Percentiles rank a stretch among this genome's conserved stretches.
Conservation (phyloP, 2,888 invertebrate genomes). For the Sceliomorpha sp. region DNA sequence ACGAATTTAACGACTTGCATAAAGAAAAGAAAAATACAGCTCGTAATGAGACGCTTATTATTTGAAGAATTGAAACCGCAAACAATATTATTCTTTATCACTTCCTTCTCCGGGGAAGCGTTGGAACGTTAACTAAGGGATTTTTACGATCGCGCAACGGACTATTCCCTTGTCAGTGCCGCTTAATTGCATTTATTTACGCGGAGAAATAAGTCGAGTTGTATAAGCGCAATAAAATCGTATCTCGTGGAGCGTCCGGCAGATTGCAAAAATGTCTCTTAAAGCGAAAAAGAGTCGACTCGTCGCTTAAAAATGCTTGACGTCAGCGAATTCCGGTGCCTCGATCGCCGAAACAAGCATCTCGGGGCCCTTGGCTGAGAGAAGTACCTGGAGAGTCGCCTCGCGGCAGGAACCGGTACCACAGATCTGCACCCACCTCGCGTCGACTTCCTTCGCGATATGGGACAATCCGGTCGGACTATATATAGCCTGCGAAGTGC, state of each 20-base stretch:
- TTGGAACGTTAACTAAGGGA: background rate
- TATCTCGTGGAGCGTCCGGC: background rate
- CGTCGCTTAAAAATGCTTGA: conserved; percentile 10
- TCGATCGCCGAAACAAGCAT: conserved; percentile 4
- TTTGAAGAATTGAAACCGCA: background rate
- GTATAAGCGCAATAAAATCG: conserved; percentile 15
- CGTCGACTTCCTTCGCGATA: conserved; percentile 56
- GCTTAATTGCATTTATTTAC: conserved; percentile 18
- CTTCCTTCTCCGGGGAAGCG: conserved; percentile 9
- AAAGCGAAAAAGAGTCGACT: conserved; percentile 2
- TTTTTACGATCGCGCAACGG: background rate
- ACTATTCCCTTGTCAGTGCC: conserved; percentile 8
- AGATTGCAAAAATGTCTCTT: background rate
- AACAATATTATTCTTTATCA: conserved; percentile 18
- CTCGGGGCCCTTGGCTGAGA: background rate
- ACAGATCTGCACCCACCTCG: conserved; percentile 60
- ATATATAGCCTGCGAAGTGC: conserved; percentile 68
- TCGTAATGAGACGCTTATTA: background rate
- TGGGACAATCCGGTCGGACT: conserved; percentile 54
- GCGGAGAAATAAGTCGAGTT: conserved; percentile 14
- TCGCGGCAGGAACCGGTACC: conserved; percentile 66
- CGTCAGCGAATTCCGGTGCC: conserved; percentile 18
- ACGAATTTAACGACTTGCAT: conserved; percentile 5
- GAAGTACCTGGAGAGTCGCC: conserved; percentile 21
- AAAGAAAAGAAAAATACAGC: conserved; percentile 1